Base-by-base conservation (phyloP, 2,797 vertebrate genomes). In the Neosalanx taihuensis region DNA sequence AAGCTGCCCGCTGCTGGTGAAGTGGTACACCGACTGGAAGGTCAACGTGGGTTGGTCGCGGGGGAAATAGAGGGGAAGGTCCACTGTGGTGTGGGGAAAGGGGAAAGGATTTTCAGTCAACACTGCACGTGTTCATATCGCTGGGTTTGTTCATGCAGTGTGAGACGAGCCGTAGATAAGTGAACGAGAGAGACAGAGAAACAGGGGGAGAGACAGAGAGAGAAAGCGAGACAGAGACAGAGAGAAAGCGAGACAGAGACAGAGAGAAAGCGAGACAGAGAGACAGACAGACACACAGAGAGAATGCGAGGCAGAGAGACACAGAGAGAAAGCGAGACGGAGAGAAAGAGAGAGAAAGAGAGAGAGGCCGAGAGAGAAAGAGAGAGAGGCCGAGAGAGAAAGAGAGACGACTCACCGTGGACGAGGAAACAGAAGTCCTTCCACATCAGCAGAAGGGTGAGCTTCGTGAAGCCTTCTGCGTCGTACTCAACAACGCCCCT, bases 401-500 rank as follows among this genome's bases (percentile, higher is more conserved):
- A 64, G 37, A 12, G 49, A n/a, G 41, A 5, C 83, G 77, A 63
- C 92, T 93, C 88, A 99, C 98, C 96, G 78, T 99, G 98, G 57
- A 99, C 97, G 64, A 99, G 93, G 88, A 98, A 98, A 88, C 96
- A 98, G 83, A 98, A 99, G 78, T 98, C 96, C 80, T 96, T 98
- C 96, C 95, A 98, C 94, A 98, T 96, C 81, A 99, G 94, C 46
- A 99, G 90, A 77, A 99, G 94, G 6, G 96, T 97, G 79, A 99
- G 95, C 86, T 99, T 99, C 70, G 98, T 99, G 89, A 99, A 99
- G 75, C 98, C 97, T 87, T 97, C 97, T 17, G 97, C 97, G 76
- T 99, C 97, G 23, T 99, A 99, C 81, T 99, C 98, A 83, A 99
- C 97, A 72, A 99, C 95, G 49, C 97, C 96, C 79, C 98, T 99